Evolutionary conservation across 2,797 vertebrate genomes (phyloP).

Genomic region (Cephalopachus bancanus): DNA sequence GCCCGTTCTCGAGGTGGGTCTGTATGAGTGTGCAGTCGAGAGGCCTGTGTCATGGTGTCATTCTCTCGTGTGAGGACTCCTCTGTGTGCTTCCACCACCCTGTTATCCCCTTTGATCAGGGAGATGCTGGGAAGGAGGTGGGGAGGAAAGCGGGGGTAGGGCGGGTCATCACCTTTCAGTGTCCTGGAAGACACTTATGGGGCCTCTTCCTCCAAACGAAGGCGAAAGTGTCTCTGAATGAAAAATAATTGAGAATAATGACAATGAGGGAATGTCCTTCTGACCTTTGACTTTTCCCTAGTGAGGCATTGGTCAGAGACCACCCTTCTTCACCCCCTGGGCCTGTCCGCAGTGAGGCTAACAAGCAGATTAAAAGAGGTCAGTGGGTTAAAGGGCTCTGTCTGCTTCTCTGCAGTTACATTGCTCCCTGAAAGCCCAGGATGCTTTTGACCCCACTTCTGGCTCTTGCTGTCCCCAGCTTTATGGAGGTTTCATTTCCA

Average conservation of each 20-base stretch:
- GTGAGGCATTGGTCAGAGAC: slow-evolving; percentile 64
- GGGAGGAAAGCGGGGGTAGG: neutral
- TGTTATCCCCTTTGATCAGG: neutral
- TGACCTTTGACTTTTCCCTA: slow-evolving; percentile 70
- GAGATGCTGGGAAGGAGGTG: neutral
- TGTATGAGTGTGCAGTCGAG: neutral
- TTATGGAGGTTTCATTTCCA: neutral
- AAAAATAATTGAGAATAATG: slow-evolving; percentile 81
- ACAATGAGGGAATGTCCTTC: slow-evolving; percentile 63
- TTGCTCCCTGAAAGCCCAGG: neutral
- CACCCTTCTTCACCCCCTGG: neutral
- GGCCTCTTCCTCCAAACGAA: slow-evolving; percentile 30
- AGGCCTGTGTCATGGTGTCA: fast-evolving
- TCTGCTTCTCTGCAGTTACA: neutral
- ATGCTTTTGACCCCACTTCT: no score
- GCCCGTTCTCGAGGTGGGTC: neutral
- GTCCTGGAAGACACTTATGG: slow-evolving; percentile 10
- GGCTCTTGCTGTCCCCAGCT: neutral
- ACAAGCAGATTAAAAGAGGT: slow-evolving; percentile 72
- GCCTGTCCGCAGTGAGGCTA: slow-evolving; percentile 29
- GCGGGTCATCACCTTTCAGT: neutral
- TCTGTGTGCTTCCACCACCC: neutral
- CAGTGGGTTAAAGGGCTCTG: slow-evolving; percentile 40
- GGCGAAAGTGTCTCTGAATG: slow-evolving; percentile 64
- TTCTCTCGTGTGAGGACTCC: neutral